Evolutionary conservation across 1,140 invertebrate genomes (phyloP).

Genomic region (Bombus sylvicola): DNA sequence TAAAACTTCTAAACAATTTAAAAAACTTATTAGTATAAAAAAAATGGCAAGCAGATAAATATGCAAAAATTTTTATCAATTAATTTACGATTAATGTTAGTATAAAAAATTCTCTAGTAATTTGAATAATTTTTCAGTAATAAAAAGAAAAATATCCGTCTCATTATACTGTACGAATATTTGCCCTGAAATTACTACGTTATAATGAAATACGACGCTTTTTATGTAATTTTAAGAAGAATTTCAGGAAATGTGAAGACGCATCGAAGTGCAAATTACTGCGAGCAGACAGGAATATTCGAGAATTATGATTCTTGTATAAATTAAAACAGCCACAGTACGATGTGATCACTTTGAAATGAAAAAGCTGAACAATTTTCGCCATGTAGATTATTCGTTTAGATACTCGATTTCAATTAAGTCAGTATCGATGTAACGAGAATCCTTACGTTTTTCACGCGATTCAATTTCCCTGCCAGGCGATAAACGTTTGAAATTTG

Average conservation of each 20-base stretch:
- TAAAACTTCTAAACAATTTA: not conserved
- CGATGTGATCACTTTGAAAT: not conserved
- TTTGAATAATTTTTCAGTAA: not conserved
- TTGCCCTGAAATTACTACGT: no score
- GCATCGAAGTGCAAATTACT: constrained; percentile 3
- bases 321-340: not conserved
- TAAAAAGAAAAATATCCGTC: not conserved
- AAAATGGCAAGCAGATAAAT: not conserved
- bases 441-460: not conserved
- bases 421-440: not conserved
- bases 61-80: not conserved
- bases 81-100: no score
- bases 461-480: not conserved
- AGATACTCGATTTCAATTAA: constrained; percentile 26
- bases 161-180: no score
- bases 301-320: constrained; percentile 1
- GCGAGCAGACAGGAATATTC: not conserved
- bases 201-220: no score
- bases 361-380: not conserved
- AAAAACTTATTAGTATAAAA: not conserved
- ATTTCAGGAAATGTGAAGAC: no score
- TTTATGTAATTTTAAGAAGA: no score
- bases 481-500: constrained; percentile 6
- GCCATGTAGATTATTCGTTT: not conserved
- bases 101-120: not conserved